A percentile compares a stretch with the other conserved stretches of the same genome.
phyloP scores from a whole-genome alignment of 2,113 vertebrate genomes.

The Edolisoma coerulescens region DNA sequence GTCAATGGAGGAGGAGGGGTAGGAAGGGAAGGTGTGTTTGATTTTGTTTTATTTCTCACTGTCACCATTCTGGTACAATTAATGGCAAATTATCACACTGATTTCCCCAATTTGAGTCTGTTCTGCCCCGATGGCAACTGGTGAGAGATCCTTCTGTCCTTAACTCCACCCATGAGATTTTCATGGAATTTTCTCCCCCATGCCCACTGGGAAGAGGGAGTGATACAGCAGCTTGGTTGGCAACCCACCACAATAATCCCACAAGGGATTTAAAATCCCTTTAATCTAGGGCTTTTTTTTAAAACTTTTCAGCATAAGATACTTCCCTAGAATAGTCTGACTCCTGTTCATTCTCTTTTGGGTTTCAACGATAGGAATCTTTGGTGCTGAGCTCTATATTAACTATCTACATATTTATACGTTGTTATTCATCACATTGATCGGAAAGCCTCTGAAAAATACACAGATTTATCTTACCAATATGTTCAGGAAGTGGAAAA shows the following conservation, averaged over 20 bases:
- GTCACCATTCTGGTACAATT: neutral
- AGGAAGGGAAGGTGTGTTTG: neutral
- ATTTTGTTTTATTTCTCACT: neutral
- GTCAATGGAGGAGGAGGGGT: neutral
- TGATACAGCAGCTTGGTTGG: neutral
- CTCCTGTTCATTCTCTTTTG: neutral
- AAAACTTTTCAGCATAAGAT: neutral
- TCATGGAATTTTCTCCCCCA: neutral
- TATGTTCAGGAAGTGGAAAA: neutral
- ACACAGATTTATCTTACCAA: neutral
- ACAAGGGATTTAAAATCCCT: neutral
- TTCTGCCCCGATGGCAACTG: neutral
- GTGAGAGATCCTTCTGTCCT: neutral
- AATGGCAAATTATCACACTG: neutral
- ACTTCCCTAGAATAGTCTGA: neutral
- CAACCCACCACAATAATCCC: neutral
- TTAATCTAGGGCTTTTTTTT: neutral
- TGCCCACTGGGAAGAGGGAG: rapidly evolving
- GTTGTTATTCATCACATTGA: neutral
- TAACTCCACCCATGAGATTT: neutral
- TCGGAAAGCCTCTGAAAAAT: neutral
- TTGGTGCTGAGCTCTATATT: neutral
- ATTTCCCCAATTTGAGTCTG: neutral
- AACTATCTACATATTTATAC: neutral
- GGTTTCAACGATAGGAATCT: neutral